Evolutionary conservation across 1,140 invertebrate species (phyloP), one percentile per base, ranked within the genome.

Genomic region (Leucophenga varia): DNA sequence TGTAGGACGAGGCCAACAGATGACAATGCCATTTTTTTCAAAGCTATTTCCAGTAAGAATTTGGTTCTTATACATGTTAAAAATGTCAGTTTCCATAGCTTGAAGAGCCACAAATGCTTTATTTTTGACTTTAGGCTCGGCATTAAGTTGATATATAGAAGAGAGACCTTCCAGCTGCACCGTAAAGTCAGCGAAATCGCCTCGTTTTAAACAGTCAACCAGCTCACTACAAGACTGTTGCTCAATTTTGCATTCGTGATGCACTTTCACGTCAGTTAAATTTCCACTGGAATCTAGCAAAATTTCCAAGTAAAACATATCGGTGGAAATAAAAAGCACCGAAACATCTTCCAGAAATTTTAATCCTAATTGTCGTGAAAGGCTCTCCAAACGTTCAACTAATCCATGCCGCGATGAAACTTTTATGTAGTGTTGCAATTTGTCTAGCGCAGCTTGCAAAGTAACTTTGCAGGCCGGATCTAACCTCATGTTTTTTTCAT

Each of bases 241-340:
- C 46, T 80, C 79, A 16, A 74, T 69, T 58, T 74, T 74, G 22
- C 70, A 75, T 40, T 75, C 72, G 47, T 75, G 72, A 44, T 75
- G 72, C 5, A 75, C 72, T 79, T 95, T 95, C 1, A 96, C 93
- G 82, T 97, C 93, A 72, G 88, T 88, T 0, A 97, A 87, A 35
- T 82, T 81, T 32, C 92, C 93, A 46, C 81, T 85, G 1, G 84
- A 78, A 64, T 95, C 90, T 21, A 97, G 78, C 25, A 91, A 69
- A 50, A 97, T 89, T 80, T 97, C 93, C 52, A 97, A 82, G 74
- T 93, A 95, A 76, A 97, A 97, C 93, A 97, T 97, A 72, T 96
- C 93, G 1, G 91, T 95, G 18, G 90, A 94, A 75, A 97, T 95
- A 61, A 95, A 95, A 50, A 91, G 81, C 14, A 50, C 43, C 25